Conservation (phyloP, 1,140 invertebrate genomes). For the Calephelis nemesis region DNA sequence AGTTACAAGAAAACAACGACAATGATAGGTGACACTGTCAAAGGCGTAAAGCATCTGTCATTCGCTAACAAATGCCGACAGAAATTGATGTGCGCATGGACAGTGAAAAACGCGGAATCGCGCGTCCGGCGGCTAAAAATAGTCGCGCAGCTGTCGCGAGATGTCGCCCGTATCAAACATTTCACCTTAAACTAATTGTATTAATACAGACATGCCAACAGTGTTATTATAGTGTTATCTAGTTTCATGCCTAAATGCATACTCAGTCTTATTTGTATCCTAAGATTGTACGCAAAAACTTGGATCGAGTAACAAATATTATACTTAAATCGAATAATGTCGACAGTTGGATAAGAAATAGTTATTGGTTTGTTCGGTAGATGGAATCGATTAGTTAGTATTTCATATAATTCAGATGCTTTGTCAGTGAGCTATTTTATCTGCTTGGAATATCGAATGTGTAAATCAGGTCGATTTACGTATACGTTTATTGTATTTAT, state of each 20-base stretch:
- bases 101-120: conserved; percentile 76
- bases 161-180: conserved; percentile 50
- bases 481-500: too few relatives aligned
- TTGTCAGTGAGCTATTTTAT: not conserved
- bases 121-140: conserved; percentile 65
- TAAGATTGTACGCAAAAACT: not conserved
- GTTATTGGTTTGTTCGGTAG: conserved; percentile 25
- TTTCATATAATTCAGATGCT: conserved; percentile 23
- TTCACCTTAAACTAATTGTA: conserved; percentile 50
- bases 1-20: conserved; percentile 22
- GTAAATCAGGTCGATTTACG: too few relatives aligned
- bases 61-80: conserved; percentile 73
- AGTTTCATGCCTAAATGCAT: conserved; percentile 12
- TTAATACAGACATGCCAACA: conserved; percentile 41
- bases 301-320: conserved; percentile 25
- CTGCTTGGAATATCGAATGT: not conserved
- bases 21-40: conserved; percentile 45
- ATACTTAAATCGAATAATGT: conserved; percentile 26
- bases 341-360: conserved; percentile 24
- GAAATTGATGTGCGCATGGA: conserved; percentile 70
- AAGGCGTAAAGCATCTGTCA: conserved; percentile 73
- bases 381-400: not conserved
- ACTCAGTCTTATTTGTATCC: conserved; percentile 1
- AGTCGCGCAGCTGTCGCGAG: conserved; percentile 63
- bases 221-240: conserved; percentile 15